Percentiles rank a stretch among this genome's conserved stretches.
These are phyloP conservation scores for Polydrusus cervinus DNA, from an alignment of 2,888 invertebrate species.

Conservation along the genomic window DNA sequence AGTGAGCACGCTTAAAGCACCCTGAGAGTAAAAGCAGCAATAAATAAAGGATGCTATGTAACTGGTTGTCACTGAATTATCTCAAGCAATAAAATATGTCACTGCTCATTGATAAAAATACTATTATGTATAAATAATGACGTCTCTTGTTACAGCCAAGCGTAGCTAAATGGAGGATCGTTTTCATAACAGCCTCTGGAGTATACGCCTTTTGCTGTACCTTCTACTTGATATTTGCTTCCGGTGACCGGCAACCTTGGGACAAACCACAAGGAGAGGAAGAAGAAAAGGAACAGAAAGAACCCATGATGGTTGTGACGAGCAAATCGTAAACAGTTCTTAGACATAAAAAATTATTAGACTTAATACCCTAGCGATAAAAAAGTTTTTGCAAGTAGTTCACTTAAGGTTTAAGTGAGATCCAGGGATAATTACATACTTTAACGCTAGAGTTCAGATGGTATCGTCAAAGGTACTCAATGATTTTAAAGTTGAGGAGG, in stretches of 20 bases:
- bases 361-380: background rate
- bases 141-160: conserved; percentile 78
- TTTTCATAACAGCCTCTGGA: conserved; percentile 88
- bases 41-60: background rate
- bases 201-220: conserved; percentile 86
- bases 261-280: conserved; percentile 75
- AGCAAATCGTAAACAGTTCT: background rate
- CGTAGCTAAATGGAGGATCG: conserved; percentile 90
- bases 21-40: too few species aligned
- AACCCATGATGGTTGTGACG: conserved; percentile 44
- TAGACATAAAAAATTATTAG: background rate
- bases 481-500: too few species aligned
- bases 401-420: too few species aligned
- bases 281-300: conserved; percentile 48
- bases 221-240: conserved; percentile 86
- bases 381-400: too few species aligned
- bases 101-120: background rate
- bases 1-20: too few species aligned
- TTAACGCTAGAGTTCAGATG: too few species aligned
- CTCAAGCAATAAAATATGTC: too few species aligned
- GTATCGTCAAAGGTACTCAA: too few species aligned
- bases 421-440: too few species aligned
- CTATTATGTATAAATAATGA: background rate
- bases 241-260: conserved; percentile 88
- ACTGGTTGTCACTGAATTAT: too few species aligned